Base-by-base conservation (phyloP, 2,888 invertebrate genomes). In the Petrolisthes cinctipes region DNA sequence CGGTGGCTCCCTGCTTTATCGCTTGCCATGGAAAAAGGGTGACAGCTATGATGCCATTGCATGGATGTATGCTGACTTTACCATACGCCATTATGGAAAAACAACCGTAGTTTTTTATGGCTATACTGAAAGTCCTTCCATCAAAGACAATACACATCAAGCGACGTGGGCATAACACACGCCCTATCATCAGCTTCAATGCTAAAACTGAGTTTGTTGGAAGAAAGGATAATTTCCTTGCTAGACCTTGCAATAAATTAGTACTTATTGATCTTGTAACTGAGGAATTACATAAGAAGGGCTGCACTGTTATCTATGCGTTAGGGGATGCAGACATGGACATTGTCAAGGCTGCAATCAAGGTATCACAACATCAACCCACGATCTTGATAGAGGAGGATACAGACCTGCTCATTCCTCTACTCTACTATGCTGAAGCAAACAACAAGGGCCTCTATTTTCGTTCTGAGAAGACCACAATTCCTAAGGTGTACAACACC, bases 81-180 rank as follows among this genome's bases (percentile, higher is more conserved):
- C 51, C 37, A 78, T 78, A 78, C 6, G 14, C 51, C 51, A 51
- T 78, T 78, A 4, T 78, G 78, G 78, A 37, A 23, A 51, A 14
- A 37, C 78, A 78, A 78, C 23, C 66, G 3, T 66, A 66, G 17
- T 61, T 61, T 61, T 61, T 61, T 9, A 61, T 61, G 61, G 4
- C 11, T 61, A 2, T 61, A 2, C 11, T 61, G 61, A 61, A 9
- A 17, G 61, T 75, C 4, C 75, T 20, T 75, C n/a, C 37, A 75
- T 75, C 75, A 75, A 75, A n/a, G n/a, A 75, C 75, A 75, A 75
- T 75, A n/a, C n/a, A 9, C 75, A 75, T 75, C 14, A 66, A 17
- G 2, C 11, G 75, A 75, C 75, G n/a, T n/a, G 4, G 14, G 23
- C 20, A 11, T 11, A 75, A 75, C 75, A 37, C 37, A 17, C 75